Conservation (phyloP, 2,797 vertebrate species). For the Heliangelus exortis region DNA sequence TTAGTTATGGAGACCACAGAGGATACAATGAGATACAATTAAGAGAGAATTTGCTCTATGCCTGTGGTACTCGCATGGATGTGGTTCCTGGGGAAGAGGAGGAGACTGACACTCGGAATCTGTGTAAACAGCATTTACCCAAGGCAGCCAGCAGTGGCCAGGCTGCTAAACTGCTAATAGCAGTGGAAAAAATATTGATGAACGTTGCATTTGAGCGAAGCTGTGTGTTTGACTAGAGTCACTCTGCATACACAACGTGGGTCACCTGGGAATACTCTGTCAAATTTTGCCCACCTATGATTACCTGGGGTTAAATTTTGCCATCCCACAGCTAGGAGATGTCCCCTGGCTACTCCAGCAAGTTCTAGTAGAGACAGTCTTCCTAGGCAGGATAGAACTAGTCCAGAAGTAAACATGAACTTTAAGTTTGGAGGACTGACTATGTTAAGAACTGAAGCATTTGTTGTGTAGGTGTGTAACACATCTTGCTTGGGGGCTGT, state of each 20-base stretch:
- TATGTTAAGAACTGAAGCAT: not conserved
- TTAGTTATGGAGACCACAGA: not conserved
- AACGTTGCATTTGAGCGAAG: not conserved
- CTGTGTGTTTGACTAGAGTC: not conserved
- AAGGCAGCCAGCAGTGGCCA: not conserved
- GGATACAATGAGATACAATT: not conserved
- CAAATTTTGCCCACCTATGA: not conserved
- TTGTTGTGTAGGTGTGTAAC: not conserved
- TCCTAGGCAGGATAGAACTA: not conserved
- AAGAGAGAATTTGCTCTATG: not conserved
- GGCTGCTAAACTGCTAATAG: not conserved
- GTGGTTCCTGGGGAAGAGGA: not conserved
- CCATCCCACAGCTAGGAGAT: not conserved
- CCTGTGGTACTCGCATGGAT: not conserved
- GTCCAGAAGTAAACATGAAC: not conserved
- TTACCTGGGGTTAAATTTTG: not conserved
- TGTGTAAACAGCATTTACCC: not conserved
- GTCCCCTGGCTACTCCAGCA: not conserved
- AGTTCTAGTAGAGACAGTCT: not conserved
- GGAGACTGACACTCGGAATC: not conserved
- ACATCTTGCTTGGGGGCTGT: fast-evolving
- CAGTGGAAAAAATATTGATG: not conserved
- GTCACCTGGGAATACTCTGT: not conserved
- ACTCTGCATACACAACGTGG: fast-evolving
- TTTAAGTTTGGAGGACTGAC: not conserved